Conservation (phyloP, 2,888 invertebrate species). For the Amphimallon solstitiale region DNA sequence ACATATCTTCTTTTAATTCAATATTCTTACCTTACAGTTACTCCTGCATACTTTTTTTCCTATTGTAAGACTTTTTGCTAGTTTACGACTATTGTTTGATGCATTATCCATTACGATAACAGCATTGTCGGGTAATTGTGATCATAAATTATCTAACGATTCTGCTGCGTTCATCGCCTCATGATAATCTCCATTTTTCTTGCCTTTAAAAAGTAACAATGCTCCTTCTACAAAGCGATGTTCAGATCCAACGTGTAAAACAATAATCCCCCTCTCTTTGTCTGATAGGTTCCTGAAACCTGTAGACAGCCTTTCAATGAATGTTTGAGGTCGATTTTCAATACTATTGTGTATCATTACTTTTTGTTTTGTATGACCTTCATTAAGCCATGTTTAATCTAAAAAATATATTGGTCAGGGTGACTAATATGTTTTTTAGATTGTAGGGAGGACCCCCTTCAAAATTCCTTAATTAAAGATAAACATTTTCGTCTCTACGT, state of each 20-base stretch:
- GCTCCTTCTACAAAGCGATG: neutral
- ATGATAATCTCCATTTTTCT: constrained; percentile 6
- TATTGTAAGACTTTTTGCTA: neutral
- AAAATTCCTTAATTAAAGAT: neutral
- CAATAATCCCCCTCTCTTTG: neutral
- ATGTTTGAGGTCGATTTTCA: constrained; percentile 8
- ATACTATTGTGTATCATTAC: neutral
- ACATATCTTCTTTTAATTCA: neutral
- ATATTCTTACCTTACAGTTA: neutral
- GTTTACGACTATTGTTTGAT: neutral
- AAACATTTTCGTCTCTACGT: too few relatives aligned
- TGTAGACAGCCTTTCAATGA: constrained; percentile 11
- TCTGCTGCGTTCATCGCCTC: constrained; percentile 14
- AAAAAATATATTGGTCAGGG: too few relatives aligned
- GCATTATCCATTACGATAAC: constrained; percentile 31
- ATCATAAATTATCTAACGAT: constrained; percentile 11
- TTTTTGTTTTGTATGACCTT: neutral
- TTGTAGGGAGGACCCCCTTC: too few relatives aligned
- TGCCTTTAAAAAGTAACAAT: neutral
- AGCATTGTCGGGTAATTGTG: constrained; percentile 10
- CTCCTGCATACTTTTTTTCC: neutral
- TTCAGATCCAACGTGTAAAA: too few relatives aligned
- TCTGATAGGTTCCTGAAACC: neutral
- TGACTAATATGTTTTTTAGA: too few relatives aligned
- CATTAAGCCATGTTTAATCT: too few relatives aligned